A percentile compares a stretch with the other conserved stretches of the same genome.
Conservation (phyloP, 1,140 invertebrate species). For the Paraescarpia echinospica region DNA sequence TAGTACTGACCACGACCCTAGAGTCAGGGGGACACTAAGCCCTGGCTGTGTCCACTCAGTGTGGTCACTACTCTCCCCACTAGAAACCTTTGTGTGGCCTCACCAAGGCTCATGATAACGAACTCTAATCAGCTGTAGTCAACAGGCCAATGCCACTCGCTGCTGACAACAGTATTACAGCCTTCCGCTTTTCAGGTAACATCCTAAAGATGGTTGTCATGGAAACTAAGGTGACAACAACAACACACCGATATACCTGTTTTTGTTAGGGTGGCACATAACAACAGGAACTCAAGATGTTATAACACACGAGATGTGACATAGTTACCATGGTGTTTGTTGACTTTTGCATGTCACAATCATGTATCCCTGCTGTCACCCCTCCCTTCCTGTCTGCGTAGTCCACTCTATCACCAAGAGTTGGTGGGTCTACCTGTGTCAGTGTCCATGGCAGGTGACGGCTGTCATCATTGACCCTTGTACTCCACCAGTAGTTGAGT, state of each 20-base stretch:
- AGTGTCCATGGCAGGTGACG: too few species aligned
- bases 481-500: too few species aligned
- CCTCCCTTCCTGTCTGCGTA: not conserved
- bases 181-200: not conserved
- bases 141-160: not conserved
- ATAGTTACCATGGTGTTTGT: not conserved
- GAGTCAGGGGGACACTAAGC: too few species aligned
- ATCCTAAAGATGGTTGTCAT: not conserved
- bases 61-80: too few species aligned
- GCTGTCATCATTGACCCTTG: too few species aligned
- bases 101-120: not conserved
- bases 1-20: too few species aligned
- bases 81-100: too few species aligned
- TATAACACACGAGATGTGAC: not conserved
- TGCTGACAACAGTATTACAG: too few species aligned
- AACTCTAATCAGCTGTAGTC: not conserved
- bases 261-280: not conserved
- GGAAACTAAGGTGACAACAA: not conserved
- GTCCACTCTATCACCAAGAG: not conserved
- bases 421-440: not conserved
- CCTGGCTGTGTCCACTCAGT: too few species aligned
- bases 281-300: not conserved
- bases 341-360: not conserved
- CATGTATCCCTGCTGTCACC: not conserved
- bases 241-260: not conserved